Conservation (phyloP, 1,140 invertebrate species). For the Metopolophium dirhodum region DNA sequence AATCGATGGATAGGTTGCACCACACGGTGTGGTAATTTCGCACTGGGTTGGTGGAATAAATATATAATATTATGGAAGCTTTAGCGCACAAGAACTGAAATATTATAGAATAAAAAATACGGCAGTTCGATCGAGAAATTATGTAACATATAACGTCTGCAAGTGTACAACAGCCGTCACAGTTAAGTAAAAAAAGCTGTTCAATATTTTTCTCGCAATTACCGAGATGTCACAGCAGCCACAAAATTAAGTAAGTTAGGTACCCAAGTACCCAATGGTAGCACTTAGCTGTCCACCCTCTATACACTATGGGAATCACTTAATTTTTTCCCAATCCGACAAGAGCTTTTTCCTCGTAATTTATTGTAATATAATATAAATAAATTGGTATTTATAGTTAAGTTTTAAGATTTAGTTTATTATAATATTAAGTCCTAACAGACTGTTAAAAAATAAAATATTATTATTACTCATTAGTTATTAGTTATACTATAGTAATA, state of each 20-base stretch:
- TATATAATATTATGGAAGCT: neutral
- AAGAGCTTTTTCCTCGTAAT: no score
- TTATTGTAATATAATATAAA: no score
- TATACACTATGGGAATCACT: neutral
- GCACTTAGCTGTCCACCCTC: neutral
- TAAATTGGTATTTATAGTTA: no score
- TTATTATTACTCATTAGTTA: no score
- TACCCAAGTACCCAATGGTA: neutral
- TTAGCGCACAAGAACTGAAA: neutral
- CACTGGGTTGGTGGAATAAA: neutral
- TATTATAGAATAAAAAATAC: neutral
- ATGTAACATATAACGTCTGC: neutral
- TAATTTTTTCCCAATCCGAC: neutral
- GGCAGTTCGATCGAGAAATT: neutral
- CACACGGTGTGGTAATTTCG: neutral
- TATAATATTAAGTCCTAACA: no score
- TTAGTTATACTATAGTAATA: no score
- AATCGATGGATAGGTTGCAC: neutral
- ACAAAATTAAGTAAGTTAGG: neutral
- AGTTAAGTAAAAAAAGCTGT: neutral
- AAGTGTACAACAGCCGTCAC: neutral
- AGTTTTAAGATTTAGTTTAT: no score
- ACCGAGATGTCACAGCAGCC: neutral
- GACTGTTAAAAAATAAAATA: no score
- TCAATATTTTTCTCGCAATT: neutral